Percentiles rank a stretch among this genome's conserved stretches.
Evolutionary conservation across 1,140 invertebrate genomes (phyloP).

Genomic region (Centruroides vittatus): DNA sequence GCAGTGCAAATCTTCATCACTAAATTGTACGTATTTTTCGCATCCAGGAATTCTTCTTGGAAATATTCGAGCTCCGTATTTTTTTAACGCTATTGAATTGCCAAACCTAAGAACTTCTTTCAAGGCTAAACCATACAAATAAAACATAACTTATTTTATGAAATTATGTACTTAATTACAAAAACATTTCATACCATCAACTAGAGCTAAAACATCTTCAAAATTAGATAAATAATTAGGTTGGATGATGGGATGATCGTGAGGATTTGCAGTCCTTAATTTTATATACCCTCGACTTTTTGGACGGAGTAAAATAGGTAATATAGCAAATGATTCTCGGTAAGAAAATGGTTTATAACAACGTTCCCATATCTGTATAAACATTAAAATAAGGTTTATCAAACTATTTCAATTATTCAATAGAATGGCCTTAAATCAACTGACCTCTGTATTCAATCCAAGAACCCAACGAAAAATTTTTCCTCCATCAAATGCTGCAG

Average conservation of each 20-base stretch:
- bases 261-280: slow-evolving; percentile 39
- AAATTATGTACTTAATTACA: not conserved
- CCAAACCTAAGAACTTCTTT: not conserved
- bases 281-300: slow-evolving; percentile 52
- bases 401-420: too few relatives aligned
- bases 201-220: slow-evolving; percentile 39
- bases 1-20: not conserved
- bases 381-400: too few relatives aligned
- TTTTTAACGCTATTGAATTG: not conserved
- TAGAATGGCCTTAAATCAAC: too few relatives aligned
- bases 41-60: not conserved
- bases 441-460: too few relatives aligned
- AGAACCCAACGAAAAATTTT: too few relatives aligned
- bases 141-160: too few relatives aligned
- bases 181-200: slow-evolving; percentile 9
- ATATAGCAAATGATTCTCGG: slow-evolving; percentile 43
- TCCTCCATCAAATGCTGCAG: too few relatives aligned
- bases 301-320: slow-evolving; percentile 52
- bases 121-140: not conserved
- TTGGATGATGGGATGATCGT: slow-evolving; percentile 58
- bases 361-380: too few relatives aligned
- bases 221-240: slow-evolving; percentile 57
- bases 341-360: slow-evolving; percentile 12
- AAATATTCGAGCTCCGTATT: not conserved
- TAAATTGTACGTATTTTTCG: not conserved